phyloP scores from a whole-genome alignment of 2,888 invertebrate genomes.

The Aphodius sticticus region DNA sequence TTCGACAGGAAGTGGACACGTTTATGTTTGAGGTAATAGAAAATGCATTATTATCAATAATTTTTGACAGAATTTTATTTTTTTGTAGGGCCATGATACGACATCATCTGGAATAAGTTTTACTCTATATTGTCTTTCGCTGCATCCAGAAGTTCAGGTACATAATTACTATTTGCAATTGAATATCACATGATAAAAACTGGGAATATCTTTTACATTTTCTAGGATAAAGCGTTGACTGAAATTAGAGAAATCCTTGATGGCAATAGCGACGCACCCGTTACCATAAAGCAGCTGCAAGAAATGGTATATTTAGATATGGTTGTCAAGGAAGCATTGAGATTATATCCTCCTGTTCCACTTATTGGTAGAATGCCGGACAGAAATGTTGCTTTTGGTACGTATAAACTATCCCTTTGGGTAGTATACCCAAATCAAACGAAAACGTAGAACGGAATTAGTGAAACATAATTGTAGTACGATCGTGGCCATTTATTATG shows the following conservation, averaged over 20 bases:
- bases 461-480: too few species aligned
- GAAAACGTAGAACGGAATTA: too few species aligned
- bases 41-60: not conserved
- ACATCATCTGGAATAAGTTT: constrained; percentile 43
- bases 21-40: constrained; percentile 41
- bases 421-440: too few species aligned
- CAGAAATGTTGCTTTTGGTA: not conserved
- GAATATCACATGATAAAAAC: not conserved
- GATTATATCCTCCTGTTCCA: not conserved
- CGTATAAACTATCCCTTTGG: too few species aligned
- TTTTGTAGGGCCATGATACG: constrained; percentile 46
- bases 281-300: not conserved
- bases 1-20: constrained; percentile 41
- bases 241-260: not conserved
- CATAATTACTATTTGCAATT: constrained; percentile 24
- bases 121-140: constrained; percentile 40
- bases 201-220: not conserved
- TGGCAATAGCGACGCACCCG: not conserved
- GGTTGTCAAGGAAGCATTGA: not conserved
- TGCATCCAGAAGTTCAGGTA: constrained; percentile 44
- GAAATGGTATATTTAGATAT: not conserved
- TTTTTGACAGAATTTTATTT: not conserved
- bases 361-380: not conserved
- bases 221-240: not conserved
- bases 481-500: too few species aligned